Conservation (phyloP, 2,797 vertebrate genomes). For the Danio albolineatus region DNA sequence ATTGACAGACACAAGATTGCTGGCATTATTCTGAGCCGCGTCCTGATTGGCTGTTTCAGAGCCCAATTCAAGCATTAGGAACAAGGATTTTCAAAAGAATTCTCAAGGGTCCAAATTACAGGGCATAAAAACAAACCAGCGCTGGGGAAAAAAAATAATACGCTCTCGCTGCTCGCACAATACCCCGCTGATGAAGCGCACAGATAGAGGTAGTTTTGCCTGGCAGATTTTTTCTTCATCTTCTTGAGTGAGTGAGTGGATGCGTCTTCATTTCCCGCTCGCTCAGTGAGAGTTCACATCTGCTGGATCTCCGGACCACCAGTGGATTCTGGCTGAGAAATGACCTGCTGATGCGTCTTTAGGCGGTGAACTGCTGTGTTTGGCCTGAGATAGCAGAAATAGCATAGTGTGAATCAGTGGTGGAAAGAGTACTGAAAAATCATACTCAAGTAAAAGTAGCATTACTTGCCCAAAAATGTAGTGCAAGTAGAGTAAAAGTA, state of each 20-base stretch:
- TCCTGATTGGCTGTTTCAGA: conserved; percentile 42
- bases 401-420: too few species aligned
- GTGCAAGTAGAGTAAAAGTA: too few species aligned
- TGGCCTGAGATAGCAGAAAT: not conserved
- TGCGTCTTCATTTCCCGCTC: conserved; percentile 7
- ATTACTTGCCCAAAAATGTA: too few species aligned
- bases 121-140: conserved; percentile 41
- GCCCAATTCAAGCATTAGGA: conserved; percentile 40
- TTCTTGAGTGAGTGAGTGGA: conserved; percentile 10
- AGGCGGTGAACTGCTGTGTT: not conserved
- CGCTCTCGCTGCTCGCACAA: conserved; percentile 4
- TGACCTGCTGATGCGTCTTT: not conserved
- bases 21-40: conserved; percentile 32
- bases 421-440: too few species aligned
- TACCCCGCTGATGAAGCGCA: conserved; percentile 14
- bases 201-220: conserved; percentile 24
- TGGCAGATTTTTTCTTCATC: conserved; percentile 32
- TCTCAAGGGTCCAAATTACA: conserved; percentile 44
- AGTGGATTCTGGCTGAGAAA: conserved; percentile 4
- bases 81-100: conserved; percentile 42
- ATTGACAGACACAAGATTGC: conserved; percentile 44
- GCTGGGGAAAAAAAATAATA: not conserved
- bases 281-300: not conserved
- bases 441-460: too few species aligned
- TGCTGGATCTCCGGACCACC: conserved; percentile 31